A percentile compares a stretch with the other conserved stretches of the same genome.
Evolutionary conservation across 2,797 vertebrate genomes (phyloP).

Genomic region (Falco berigora): DNA sequence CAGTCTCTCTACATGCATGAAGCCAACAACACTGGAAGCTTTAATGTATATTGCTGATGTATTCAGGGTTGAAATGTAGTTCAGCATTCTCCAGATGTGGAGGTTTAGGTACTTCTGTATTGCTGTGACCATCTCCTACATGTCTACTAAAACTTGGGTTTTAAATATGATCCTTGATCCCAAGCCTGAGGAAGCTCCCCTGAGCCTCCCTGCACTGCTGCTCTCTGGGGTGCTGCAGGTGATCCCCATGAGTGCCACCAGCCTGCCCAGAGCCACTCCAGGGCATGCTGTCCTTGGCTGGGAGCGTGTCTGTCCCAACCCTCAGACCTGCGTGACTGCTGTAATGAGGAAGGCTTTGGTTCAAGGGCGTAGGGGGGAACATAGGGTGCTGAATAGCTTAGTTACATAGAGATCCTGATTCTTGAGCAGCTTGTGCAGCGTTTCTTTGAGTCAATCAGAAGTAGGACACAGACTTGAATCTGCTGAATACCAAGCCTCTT

Average conservation of each 20-base stretch:
- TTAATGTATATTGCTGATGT: fast-evolving
- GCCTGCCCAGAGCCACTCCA: neutral
- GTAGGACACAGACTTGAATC: neutral
- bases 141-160: neutral
- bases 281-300: neutral
- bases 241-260: neutral
- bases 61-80: neutral
- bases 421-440: neutral
- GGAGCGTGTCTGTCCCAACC: no score
- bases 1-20: no score
- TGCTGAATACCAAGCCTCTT: neutral
- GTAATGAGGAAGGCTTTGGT: neutral
- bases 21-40: neutral
- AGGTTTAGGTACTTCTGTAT: neutral
- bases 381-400: neutral
- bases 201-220: fast-evolving
- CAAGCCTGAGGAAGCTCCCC: neutral
- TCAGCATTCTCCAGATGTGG: neutral
- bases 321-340: neutral
- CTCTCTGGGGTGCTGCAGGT: neutral
- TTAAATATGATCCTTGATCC: neutral
- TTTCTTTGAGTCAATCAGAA: neutral
- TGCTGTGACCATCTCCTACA: neutral
- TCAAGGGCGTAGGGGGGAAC: neutral
- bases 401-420: neutral